Conservation (phyloP, 1,140 invertebrate genomes). For the Medauroidea extradentata region DNA sequence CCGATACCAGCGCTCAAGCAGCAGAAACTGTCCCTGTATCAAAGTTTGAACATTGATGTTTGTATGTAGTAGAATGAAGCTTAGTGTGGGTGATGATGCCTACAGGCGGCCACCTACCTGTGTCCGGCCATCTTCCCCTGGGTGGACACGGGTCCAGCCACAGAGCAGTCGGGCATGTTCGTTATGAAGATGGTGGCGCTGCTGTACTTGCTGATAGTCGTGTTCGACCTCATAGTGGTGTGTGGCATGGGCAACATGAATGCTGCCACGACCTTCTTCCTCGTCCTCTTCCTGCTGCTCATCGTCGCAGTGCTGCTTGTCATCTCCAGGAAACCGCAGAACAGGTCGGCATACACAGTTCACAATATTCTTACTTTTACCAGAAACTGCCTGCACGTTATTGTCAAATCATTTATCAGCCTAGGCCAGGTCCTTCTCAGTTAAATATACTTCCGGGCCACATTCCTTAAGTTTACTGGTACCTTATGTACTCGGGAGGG, state of each 20-base stretch:
- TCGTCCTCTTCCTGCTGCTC: conserved; percentile 65
- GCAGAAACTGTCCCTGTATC: too few species aligned
- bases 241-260: conserved; percentile 63
- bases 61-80: too few species aligned
- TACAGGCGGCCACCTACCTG: conserved; percentile 69
- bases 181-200: conserved; percentile 84
- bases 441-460: too few species aligned
- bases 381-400: background rate
- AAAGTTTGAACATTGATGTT: too few species aligned
- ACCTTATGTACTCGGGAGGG: too few species aligned
- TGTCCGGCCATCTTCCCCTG: conserved; percentile 84
- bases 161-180: conserved; percentile 63
- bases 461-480: too few species aligned
- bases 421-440: too few species aligned
- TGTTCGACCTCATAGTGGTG: conserved; percentile 80
- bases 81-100: too few species aligned
- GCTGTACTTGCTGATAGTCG: conserved; percentile 72
- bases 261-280: conserved; percentile 61
- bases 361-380: background rate
- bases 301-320: conserved; percentile 73
- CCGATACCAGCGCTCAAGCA: too few species aligned
- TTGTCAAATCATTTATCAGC: too few species aligned
- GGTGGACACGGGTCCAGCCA: conserved; percentile 81
- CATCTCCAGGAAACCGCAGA: conserved; percentile 87
- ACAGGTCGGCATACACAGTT: conserved; percentile 69